phyloP scores from a whole-genome alignment of 2,113 vertebrate species.

The Psilopogon haemacephalus region DNA sequence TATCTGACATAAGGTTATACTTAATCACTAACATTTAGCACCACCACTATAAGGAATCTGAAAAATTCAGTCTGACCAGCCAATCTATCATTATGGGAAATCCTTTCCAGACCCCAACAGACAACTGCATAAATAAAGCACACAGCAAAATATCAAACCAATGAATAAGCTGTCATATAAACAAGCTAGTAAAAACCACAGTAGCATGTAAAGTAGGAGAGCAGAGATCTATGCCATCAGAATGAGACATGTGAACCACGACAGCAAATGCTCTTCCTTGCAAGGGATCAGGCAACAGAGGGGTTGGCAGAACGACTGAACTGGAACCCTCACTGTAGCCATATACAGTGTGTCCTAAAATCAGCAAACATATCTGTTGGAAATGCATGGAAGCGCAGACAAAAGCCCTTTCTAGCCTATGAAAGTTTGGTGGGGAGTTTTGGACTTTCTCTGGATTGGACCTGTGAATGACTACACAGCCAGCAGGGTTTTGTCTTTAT shows the following conservation, averaged over 20 bases:
- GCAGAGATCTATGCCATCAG: not conserved
- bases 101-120: slow-evolving; percentile 52
- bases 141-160: slow-evolving; percentile 51
- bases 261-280: not conserved
- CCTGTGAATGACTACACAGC: not conserved
- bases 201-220: slow-evolving; percentile 32
- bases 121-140: slow-evolving; percentile 61
- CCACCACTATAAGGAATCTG: slow-evolving; percentile 40
- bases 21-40: slow-evolving; percentile 70
- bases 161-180: slow-evolving; percentile 47
- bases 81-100: slow-evolving; percentile 48
- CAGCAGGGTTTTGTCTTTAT: not conserved
- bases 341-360: not conserved
- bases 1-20: slow-evolving; percentile 66
- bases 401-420: not conserved
- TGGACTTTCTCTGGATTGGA: not conserved
- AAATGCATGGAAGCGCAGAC: not conserved
- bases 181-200: slow-evolving; percentile 40
- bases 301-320: not conserved
- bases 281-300: not conserved
- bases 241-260: not conserved
- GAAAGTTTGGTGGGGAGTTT: not conserved
- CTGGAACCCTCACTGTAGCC: not conserved
- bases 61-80: slow-evolving; percentile 61
- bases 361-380: not conserved